Conservation (phyloP, 2,113 vertebrate species). For the Hirundichthys speculiger region DNA sequence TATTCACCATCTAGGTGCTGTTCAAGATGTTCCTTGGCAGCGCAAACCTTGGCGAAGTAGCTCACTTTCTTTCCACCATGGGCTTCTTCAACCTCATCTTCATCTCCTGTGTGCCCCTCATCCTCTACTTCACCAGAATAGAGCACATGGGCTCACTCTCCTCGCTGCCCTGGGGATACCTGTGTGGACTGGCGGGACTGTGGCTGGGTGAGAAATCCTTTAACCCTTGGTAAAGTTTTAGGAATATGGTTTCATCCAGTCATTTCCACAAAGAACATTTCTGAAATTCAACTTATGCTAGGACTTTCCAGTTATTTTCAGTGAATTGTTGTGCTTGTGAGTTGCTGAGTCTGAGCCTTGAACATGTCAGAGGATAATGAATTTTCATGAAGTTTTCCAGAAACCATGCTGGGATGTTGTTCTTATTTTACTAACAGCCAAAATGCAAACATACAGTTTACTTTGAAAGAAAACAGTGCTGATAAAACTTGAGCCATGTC, state of each 20-base stretch:
- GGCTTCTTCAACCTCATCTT: constrained; percentile 98
- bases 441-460: background rate
- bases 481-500: background rate
- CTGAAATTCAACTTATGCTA: background rate
- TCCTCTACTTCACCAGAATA: constrained; percentile 95
- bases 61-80: constrained; percentile 96
- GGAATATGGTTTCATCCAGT: background rate
- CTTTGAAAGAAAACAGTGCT: background rate
- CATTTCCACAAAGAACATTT: background rate
- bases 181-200: constrained; percentile 95
- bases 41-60: constrained; percentile 93
- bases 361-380: too few relatives aligned
- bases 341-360: too few relatives aligned
- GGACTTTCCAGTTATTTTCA: too few relatives aligned
- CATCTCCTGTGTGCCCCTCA: constrained; percentile 93
- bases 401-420: too few relatives aligned
- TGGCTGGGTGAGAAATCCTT: constrained; percentile 90
- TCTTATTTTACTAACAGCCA: background rate
- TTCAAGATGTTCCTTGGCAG: constrained; percentile 99
- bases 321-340: too few relatives aligned
- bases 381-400: too few relatives aligned
- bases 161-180: constrained; percentile 94
- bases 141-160: constrained; percentile 97
- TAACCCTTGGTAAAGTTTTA: too few relatives aligned
- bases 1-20: constrained; percentile 84